Evolutionary conservation across 2,797 vertebrate genomes (phyloP), one percentile per base, ranked within the genome.

Genomic region (Parauchenoglanis ngamensis): DNA sequence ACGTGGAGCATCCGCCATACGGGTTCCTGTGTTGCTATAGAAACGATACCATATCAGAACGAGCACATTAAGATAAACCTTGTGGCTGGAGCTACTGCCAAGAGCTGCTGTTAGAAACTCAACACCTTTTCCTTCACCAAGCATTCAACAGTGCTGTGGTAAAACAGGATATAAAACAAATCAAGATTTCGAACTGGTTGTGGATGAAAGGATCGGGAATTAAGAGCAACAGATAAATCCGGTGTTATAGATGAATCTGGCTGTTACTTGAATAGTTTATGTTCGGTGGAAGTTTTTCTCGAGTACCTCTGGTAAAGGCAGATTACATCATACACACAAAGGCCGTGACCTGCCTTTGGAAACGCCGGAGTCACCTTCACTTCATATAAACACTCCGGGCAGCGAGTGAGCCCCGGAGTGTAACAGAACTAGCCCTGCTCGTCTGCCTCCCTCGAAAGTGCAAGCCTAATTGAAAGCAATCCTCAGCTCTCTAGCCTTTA

Each of bases 381-480:
- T 80, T 80, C 77, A 81, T 59, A 13, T 25, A 7, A 44, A 57
- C 52, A 80, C 63, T 28, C 70, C 3, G 13, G 70, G 44, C 85
- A 44, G 17, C 3, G 52, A 46, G 77, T 72, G 35, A 70, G 57
- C 52, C 52, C 59, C 7, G 63, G 83, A 63, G 52, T 59, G 77
- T 81, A 88, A 84, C 84, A 85, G 85, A 72, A 57, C 89, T 88
- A 83, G 73, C 86, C 84, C 90, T 59, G 78, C 83, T 89, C 89
- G 80, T 63, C 84, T 88, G 61, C 79, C 89, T 91, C 49, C 1
- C 88, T 92, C 90, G 90, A 92, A 96, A 96, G 95, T 94, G 94
- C 91, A 93, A 93, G 94, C 96, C 94, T 97, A 98, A 97, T 96
- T 97, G 97, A 97, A 98, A 97, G 96, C 96, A 96, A 98, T 97